Evolutionary conservation across 35 echinoderm and acorn worm genomes (phyloP), one percentile per base, ranked within the genome.

Genomic region (Heliocidaris tuberculata): DNA sequence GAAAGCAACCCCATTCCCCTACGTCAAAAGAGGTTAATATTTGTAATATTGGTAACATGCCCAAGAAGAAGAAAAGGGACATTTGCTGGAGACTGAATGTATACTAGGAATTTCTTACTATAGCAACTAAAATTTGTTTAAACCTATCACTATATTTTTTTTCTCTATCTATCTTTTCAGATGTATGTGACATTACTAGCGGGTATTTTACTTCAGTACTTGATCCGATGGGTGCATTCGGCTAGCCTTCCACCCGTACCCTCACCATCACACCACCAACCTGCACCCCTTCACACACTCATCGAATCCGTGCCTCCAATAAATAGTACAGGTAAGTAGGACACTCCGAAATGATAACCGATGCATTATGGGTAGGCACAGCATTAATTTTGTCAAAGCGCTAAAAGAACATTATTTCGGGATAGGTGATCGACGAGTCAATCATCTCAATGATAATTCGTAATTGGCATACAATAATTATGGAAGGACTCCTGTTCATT

Each of bases 201-300:
- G 91, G 91, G 91, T 93, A 93, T 93, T 93, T 93, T 93, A 49
- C 91, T 93, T 93, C 91, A 93, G 91, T 93, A 93, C 91, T 93
- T 93, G 11, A 93, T 27, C 2, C 10, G 47, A 59, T 93, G 91
- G 91, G 91, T 93, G 49, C 47, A 49, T 49, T 93, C 91, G 27
- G 91, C 91, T 30, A 93, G 91, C 91, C 47, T 93, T 52, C 91
- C 91, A 31, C 50, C 50, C 91, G 91, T 93, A 31, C 48, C n/a
- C 91, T 11, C 91, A 13, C 2, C 91, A 59, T 93, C 91, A 29
- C 31, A 93, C 11, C n/a, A 32, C 1, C 91, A 32, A 59, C 50
- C 91, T 13, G 50, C 91, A 16, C 12, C 48, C 50, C 91, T 93
- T 9, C 50, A 32, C 47, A 49, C 48, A 93, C 29, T 93, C 11